Conservation (phyloP, 2,113 vertebrate species). For the Polypterus bichir region DNA sequence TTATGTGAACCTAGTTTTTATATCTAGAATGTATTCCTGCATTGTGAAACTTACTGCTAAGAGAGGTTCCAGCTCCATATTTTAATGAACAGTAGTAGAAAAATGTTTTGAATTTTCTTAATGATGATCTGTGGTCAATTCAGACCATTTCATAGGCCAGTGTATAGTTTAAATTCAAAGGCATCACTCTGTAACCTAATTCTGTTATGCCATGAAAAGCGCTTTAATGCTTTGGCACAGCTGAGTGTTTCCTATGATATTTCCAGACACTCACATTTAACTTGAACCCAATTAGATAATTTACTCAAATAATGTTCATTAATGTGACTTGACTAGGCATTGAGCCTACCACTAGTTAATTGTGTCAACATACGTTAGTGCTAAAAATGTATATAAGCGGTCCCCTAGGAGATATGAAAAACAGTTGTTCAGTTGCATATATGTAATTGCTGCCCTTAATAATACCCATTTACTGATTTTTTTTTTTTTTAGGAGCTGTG, state of each 20-base stretch:
- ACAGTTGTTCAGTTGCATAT: slow-evolving; percentile 28
- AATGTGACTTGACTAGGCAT: slow-evolving; percentile 22
- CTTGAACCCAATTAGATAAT: slow-evolving; percentile 19
- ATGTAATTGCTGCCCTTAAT: slow-evolving; percentile 19
- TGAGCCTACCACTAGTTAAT: slow-evolving; percentile 26
- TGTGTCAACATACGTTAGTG: slow-evolving; percentile 32
- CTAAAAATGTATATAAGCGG: slow-evolving; percentile 32
- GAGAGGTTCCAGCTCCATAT: too few species aligned
- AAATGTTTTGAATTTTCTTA: too few species aligned
- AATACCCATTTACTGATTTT: slow-evolving; percentile 28
- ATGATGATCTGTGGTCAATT: too few species aligned
- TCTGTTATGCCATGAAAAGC: too few species aligned
- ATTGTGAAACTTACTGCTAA: too few species aligned
- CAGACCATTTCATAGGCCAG: too few species aligned
- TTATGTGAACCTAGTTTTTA: too few species aligned
- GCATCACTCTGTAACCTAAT: too few species aligned
- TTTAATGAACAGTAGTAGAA: too few species aligned
- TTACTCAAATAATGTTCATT: slow-evolving; percentile 25
- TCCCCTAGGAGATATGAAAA: slow-evolving; percentile 24
- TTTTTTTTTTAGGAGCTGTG: slow-evolving; percentile 53
- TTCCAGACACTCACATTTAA: not conserved
- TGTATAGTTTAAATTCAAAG: too few species aligned
- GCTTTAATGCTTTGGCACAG: not conserved
- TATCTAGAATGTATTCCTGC: too few species aligned
- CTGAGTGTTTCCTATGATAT: not conserved